phyloP scores from a whole-genome alignment of 2,888 invertebrate species.

The Neria commutata region DNA sequence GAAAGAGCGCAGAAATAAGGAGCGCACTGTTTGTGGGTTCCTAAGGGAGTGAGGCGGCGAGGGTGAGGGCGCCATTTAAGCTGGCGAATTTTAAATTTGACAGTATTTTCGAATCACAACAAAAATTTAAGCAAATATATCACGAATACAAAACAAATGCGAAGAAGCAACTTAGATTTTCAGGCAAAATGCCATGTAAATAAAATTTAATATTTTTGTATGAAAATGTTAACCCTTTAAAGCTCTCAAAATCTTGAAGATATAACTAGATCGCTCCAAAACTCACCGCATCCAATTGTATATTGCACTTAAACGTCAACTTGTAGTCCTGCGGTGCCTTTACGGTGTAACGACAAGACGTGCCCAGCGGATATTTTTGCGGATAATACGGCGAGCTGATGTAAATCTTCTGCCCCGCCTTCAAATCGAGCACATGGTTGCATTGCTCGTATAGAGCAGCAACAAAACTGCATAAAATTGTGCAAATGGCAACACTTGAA shows the following conservation, averaged over 20 bases:
- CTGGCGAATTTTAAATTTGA: too few species aligned
- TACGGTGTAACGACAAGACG: constrained; percentile 56
- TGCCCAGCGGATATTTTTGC: constrained; percentile 47
- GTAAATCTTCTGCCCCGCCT: constrained; percentile 45
- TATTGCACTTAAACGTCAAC: constrained; percentile 48
- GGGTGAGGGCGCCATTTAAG: too few species aligned
- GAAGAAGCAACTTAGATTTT: background rate
- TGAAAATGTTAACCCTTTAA: background rate
- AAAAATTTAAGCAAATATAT: too few species aligned
- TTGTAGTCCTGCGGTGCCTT: constrained; percentile 51
- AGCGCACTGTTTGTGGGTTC: too few species aligned
- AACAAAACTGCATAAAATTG: too few species aligned
- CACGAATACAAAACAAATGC: background rate
- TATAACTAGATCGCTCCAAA: background rate
- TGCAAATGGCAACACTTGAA: background rate
- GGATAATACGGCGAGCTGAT: constrained; percentile 59
- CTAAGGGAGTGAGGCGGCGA: too few species aligned
- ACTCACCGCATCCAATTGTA: constrained; percentile 53
- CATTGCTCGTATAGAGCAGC: constrained; percentile 48
- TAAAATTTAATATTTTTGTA: too few species aligned
- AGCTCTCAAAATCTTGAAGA: background rate
- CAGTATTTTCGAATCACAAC: too few species aligned
- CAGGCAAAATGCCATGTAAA: too few species aligned
- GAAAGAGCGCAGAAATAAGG: too few species aligned
- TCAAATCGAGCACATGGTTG: constrained; percentile 50